Conservation (phyloP, 2,113 vertebrate species). For the Phrynosoma blainvillii region DNA sequence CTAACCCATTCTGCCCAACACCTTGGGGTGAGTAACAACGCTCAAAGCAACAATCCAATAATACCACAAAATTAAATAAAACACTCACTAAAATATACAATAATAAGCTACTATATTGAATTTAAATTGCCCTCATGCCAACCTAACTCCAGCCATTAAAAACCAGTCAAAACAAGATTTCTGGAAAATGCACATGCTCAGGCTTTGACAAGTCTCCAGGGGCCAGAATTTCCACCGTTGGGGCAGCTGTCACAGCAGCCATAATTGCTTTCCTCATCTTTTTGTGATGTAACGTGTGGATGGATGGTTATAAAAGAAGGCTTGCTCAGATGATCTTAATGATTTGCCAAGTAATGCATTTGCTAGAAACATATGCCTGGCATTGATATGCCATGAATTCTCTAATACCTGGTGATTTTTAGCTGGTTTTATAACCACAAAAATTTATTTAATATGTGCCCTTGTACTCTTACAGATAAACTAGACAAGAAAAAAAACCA, state of each 20-base stretch:
- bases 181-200: slow-evolving; percentile 8
- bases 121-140: neutral
- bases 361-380: neutral
- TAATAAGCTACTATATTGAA: slow-evolving; percentile 10
- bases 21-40: slow-evolving; percentile 1
- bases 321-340: neutral
- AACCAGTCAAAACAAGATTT: neutral
- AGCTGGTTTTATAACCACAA: neutral
- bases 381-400: neutral
- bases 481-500: neutral
- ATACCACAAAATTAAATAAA: slow-evolving; percentile 13
- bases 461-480: neutral
- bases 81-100: neutral
- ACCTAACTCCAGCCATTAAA: neutral
- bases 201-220: slow-evolving; percentile 7
- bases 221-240: neutral
- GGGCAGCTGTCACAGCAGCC: neutral
- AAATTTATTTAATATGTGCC: neutral
- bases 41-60: slow-evolving; percentile 7
- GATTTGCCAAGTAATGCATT: neutral
- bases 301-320: neutral
- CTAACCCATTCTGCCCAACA: neutral
- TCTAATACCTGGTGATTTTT: neutral
- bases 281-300: neutral
- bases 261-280: neutral